Conservation (phyloP, 2,888 invertebrate species). For the Drosophila demipolita region DNA sequence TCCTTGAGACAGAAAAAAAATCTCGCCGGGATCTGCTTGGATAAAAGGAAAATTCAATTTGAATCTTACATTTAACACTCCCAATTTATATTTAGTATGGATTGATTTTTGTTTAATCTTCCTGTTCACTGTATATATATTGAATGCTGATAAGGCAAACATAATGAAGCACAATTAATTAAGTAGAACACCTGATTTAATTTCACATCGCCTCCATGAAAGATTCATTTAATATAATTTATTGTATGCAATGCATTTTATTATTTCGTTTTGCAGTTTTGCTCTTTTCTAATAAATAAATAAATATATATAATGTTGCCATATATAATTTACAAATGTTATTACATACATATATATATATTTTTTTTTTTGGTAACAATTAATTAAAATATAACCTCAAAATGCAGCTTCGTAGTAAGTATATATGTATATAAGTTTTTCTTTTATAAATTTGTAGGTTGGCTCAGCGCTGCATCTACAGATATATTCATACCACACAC, state of each 20-base stretch:
- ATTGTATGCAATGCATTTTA: constrained; percentile 43
- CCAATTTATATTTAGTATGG: background rate
- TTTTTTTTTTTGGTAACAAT: constrained; percentile 52
- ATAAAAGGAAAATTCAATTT: constrained; percentile 7
- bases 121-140: background rate
- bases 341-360: constrained; percentile 41
- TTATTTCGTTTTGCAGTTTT: constrained; percentile 38
- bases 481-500: constrained; percentile 29
- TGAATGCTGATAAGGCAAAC: background rate
- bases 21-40: constrained; percentile 13
- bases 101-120: background rate
- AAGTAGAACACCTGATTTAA: background rate
- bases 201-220: too few species aligned
- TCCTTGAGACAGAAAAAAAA: constrained; percentile 37
- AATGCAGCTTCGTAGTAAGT: constrained; percentile 46
- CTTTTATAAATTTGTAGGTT: constrained; percentile 59
- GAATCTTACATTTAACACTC: background rate
- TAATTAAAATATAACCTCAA: constrained; percentile 41
- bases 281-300: constrained; percentile 42
- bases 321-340: constrained; percentile 69
- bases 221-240: background rate
- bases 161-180: constrained; percentile 1
- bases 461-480: constrained; percentile 39
- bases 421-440: constrained; percentile 20
- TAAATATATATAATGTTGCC: constrained; percentile 54